Base-by-base conservation (phyloP, 2,797 vertebrate species). In the Craterocephalus amniculus region DNA sequence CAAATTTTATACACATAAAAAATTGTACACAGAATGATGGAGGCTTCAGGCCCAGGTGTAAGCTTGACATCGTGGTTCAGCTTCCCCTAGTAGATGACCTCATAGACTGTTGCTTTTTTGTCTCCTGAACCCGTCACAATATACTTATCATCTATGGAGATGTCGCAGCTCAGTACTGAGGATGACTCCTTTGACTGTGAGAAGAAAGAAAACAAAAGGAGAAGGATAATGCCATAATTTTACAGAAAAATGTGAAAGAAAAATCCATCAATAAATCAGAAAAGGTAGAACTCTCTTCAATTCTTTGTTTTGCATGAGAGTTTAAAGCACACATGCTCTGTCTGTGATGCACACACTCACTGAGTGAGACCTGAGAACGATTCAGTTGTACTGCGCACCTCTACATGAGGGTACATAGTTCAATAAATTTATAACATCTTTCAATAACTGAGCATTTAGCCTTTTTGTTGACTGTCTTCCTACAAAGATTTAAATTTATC, bases 101-200 rank as follows among this genome's bases (percentile, higher is more conserved):
- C 95, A 68, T 95, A 95, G 75, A 95, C 94, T 1, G 95, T 95
- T 0, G 95, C 95, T 80, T 95, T 95, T 90, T 95, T 95, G 80
- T 95, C 95, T 54, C 95, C 95, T 4, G 95, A 95, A 54, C 95
- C 95, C 0, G 95, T 95, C 83, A 95, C 94, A 8, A 95, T 95
- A 90, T 95, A 95, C 85, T 95, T 95, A 81, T 95, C 95, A 58
- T 95, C 95, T 7, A 93, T 94, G 31, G 95, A 95, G 90, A 95
- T 95, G 89, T 95, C 95, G 62, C 95, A 95, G 89, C 95, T 95
- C 88, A 95, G 86, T 81, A 95, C 95, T 6, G 94, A 95, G 7
- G 95, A 95, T 0, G 95, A 95, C 81, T 95, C 95, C 86, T 95
- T 95, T 8, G 95, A 95, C 95, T 95, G 91, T 24, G 27, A 64